Evolutionary conservation across 2,888 invertebrate species (phyloP), one percentile per base, ranked within the genome.

Genomic region (Cosmia trapezina): DNA sequence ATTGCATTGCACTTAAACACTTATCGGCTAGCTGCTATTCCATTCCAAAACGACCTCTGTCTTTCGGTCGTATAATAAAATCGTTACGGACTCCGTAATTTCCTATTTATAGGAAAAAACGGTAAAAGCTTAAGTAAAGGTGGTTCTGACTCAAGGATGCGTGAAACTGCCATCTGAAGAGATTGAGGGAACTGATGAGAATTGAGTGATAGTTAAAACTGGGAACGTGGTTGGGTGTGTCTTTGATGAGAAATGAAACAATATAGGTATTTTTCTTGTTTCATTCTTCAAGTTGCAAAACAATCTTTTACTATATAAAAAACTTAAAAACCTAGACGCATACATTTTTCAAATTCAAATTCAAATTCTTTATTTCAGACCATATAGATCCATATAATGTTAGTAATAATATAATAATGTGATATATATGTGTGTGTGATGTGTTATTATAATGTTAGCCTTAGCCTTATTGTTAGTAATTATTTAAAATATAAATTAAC

Each of bases 21-120:
- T 76, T 79, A 86, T 81, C 83, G 71, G 66, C 56, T 72, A 83
- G 61, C 75, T 73, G 54, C 28, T 68, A 71, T 79, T 75, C 74
- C 69, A 72, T 78, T 71, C 7, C 59, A 67, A 76, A 81, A 72
- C 53, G 75, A 76, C 73, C 76, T 80, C 76, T 81, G 83, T 84
- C 83, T 80, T 77, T 68, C 41, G 76, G 69, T 70, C 72, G 76
- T 75, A 69, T 77, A 85, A 83, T 85, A 75, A 62, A 74, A 86
- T 77, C 79, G 75, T 86, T 78, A 74, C 63, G 63, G 72, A 54
- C 49, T 56, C 19, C 22, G 80, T 83, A 83, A 86, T 81, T 80
- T 80, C 81, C 81, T 83, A 83, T 84, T 84, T 71, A 65, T 60
- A 70, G 63, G 72, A 72, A 73, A 75, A 49, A 78, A 76, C 47